Conservation (phyloP, 1,140 invertebrate species). For the Hypsibius dujardini region DNA sequence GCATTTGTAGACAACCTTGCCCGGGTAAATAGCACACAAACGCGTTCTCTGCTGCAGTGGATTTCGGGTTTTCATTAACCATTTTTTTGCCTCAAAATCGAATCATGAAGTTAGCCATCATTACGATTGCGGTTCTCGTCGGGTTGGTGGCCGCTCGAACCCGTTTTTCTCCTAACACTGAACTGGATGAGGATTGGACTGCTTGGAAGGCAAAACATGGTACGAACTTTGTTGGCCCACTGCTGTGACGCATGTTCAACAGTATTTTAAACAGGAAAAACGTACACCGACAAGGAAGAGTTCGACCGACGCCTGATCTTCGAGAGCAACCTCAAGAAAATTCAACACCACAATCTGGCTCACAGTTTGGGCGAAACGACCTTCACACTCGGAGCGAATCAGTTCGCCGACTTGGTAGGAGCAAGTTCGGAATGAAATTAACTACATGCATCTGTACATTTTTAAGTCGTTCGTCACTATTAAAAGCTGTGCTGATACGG, state of each 20-base stretch:
- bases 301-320: background rate
- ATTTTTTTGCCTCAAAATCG: too few species aligned
- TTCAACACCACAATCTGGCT: background rate
- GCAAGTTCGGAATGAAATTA: too few species aligned
- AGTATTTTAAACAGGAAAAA: background rate
- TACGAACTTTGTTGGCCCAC: background rate
- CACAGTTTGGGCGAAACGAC: background rate
- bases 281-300: constrained; percentile 8
- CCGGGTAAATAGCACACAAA: too few species aligned
- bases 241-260: background rate
- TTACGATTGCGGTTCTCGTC: background rate
- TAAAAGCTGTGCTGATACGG: background rate
- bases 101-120: too few species aligned
- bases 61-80: too few species aligned
- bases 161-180: background rate
- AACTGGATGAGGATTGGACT: background rate
- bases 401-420: constrained; percentile 9
- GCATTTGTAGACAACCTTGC: too few species aligned
- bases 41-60: too few species aligned
- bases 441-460: too few species aligned
- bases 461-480: background rate
- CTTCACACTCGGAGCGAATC: background rate
- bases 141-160: background rate
- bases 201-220: background rate
- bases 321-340: background rate